phyloP scores from a whole-genome alignment of 2,888 invertebrate species.

The Lordiphosa fenestrarum region DNA sequence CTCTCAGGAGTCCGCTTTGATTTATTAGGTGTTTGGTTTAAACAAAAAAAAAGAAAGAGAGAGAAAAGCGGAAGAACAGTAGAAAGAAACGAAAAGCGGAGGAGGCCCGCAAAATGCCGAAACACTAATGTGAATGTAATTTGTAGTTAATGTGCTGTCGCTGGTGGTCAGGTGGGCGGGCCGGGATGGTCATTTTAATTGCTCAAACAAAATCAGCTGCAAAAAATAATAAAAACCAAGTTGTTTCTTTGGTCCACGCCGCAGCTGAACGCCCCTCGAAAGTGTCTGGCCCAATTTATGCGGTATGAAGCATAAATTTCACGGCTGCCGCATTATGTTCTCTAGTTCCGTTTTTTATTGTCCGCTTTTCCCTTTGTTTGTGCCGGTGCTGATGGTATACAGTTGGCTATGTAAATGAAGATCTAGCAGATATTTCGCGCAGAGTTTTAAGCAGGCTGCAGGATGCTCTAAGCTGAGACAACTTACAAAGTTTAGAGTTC shows the following conservation, averaged over 20 bases:
- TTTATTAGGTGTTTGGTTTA: slow-evolving; percentile 71
- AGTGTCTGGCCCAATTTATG: slow-evolving; percentile 27
- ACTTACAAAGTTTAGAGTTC: too few species aligned
- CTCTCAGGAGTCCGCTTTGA: slow-evolving; percentile 62
- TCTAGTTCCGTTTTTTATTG: slow-evolving; percentile 3
- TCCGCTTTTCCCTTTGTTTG: slow-evolving; percentile 3
- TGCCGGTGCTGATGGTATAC: slow-evolving; percentile 1
- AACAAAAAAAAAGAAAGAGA: slow-evolving; percentile 21
- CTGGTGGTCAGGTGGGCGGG: slow-evolving; percentile 44
- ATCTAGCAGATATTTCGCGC: too few species aligned
- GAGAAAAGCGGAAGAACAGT: slow-evolving; percentile 11
- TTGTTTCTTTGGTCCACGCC: not conserved
- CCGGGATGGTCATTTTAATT: slow-evolving; percentile 49
- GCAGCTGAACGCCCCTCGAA: slow-evolving; percentile 22
- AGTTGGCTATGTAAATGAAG: slow-evolving; percentile 3
- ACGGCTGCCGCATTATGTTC: slow-evolving; percentile 10
- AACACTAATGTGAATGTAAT: slow-evolving; percentile 75
- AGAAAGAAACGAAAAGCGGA: slow-evolving; percentile 19
- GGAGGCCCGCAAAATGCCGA: slow-evolving; percentile 46
- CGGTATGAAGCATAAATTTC: slow-evolving; percentile 18
- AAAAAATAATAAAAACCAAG: not conserved
- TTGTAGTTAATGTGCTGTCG: slow-evolving; percentile 69
- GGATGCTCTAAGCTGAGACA: not conserved
- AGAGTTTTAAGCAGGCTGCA: not conserved
- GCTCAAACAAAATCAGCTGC: slow-evolving; percentile 43